Conservation (phyloP, 2,797 vertebrate species). For the Lacerta viridis region DNA sequence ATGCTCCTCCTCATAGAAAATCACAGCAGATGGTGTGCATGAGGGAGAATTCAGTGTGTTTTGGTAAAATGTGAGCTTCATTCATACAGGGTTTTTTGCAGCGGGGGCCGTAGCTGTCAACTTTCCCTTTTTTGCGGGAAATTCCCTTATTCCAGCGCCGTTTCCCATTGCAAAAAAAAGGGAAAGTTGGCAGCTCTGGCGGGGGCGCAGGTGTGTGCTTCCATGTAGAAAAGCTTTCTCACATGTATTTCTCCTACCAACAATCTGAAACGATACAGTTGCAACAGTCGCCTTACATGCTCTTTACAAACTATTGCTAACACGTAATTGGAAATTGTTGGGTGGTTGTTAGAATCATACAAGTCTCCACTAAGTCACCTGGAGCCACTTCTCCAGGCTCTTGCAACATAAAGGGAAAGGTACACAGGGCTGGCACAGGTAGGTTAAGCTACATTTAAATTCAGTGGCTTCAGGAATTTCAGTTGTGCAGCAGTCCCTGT, state of each 20-base stretch:
- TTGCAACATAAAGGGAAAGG: neutral
- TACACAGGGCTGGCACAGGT: fast-evolving
- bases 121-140: no score
- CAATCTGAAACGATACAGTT: neutral
- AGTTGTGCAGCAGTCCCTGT: neutral
- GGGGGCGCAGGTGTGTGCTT: no score
- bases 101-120: no score
- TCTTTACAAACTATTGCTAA: neutral
- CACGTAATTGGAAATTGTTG: neutral
- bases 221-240: neutral
- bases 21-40: neutral
- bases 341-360: neutral
- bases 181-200: no score
- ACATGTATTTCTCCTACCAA: neutral
- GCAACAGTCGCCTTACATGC: neutral
- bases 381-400: neutral
- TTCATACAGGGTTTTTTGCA: neutral
- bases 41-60: neutral
- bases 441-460: neutral
- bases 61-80: neutral
- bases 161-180: no score
- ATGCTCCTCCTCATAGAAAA: neutral
- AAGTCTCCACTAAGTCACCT: neutral
- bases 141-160: no score
- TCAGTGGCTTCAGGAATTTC: neutral